Percentiles rank a stretch among this genome's conserved stretches.
These are phyloP conservation scores for Onchidella celtica DNA, from an alignment of 2,888 invertebrate genomes.

Conservation along the genomic window DNA sequence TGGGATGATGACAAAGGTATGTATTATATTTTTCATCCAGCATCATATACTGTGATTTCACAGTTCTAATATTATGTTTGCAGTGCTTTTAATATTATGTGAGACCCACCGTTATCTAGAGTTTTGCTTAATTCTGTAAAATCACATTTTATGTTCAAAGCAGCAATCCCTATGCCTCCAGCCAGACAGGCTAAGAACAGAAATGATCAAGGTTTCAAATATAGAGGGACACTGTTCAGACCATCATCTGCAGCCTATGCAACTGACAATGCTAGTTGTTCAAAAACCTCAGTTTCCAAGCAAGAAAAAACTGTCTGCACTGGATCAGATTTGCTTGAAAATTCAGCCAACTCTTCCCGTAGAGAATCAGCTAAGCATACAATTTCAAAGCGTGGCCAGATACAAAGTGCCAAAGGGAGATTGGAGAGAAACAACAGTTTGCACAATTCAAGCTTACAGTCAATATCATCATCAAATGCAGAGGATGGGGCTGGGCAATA, in stretches of 20 bases:
- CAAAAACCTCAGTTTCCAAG: background rate
- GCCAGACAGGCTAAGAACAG: too few species aligned
- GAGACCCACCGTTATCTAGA: too few species aligned
- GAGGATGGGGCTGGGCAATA: background rate
- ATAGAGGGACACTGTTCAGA: conserved; percentile 28
- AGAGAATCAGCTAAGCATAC: background rate
- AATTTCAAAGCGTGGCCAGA: conserved; percentile 45
- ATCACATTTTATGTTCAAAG: too few species aligned
- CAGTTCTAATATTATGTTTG: too few species aligned
- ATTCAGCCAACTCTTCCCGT: background rate
- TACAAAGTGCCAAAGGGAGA: conserved; percentile 66
- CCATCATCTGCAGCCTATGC: conserved; percentile 20
- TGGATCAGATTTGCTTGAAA: background rate
- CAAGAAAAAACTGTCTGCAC: background rate
- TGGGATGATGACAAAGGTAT: too few species aligned
- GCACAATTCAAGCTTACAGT: background rate
- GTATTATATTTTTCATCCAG: too few species aligned
- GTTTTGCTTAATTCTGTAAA: too few species aligned
- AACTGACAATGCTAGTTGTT: background rate
- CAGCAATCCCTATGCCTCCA: too few species aligned
- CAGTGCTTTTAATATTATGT: too few species aligned
- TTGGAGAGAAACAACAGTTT: conserved; percentile 45
- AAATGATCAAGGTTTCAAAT: background rate
- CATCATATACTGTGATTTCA: too few species aligned
- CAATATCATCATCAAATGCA: background rate